Evolutionary conservation across 1,140 invertebrate genomes (phyloP).

Genomic region (Caenorhabditis latens): DNA sequence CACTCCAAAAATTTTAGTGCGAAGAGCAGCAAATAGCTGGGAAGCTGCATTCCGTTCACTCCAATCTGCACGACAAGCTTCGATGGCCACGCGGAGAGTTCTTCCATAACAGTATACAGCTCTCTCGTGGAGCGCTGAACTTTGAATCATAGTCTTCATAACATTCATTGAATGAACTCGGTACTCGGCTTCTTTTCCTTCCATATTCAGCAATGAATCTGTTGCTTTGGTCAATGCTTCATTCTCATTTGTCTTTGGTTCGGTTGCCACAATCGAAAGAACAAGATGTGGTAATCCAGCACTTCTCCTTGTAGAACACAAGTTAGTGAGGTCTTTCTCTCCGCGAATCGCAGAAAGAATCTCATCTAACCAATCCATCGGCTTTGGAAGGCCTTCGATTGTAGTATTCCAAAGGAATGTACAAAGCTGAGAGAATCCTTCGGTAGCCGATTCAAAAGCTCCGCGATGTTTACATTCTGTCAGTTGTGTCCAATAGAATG

Average conservation of each 20-base stretch:
- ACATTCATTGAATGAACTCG: slow-evolving; percentile 73
- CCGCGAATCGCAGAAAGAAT: slow-evolving; percentile 66
- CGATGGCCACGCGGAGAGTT: slow-evolving; percentile 65
- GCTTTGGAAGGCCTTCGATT: slow-evolving; percentile 38
- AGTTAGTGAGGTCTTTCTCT: slow-evolving; percentile 65
- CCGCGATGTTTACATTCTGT: slow-evolving; percentile 73
- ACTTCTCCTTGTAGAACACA: slow-evolving; percentile 71
- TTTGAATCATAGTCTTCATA: slow-evolving; percentile 65
- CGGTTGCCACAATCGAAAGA: slow-evolving; percentile 67
- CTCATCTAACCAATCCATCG: slow-evolving; percentile 68
- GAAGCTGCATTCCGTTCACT: slow-evolving; percentile 70
- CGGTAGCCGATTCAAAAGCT: slow-evolving; percentile 71
- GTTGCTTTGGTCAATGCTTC: slow-evolving; percentile 64
- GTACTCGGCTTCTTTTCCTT: slow-evolving; percentile 57
- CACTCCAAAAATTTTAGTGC: slow-evolving; percentile 71
- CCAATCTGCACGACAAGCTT: slow-evolving; percentile 68
- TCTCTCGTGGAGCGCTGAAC: slow-evolving; percentile 63
- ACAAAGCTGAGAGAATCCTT: slow-evolving; percentile 70
- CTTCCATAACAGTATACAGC: slow-evolving; percentile 62
- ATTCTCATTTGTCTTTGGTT: slow-evolving; percentile 55
- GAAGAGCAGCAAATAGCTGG: slow-evolving; percentile 71
- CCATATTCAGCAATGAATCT: slow-evolving; percentile 60
- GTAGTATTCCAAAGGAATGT: slow-evolving; percentile 66
- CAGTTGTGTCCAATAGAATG: slow-evolving; percentile 73
- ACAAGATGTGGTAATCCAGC: slow-evolving; percentile 74